These are phyloP conservation scores for Hypena proboscidalis DNA, from an alignment of 2,888 invertebrate genomes.

Conservation along the genomic window DNA sequence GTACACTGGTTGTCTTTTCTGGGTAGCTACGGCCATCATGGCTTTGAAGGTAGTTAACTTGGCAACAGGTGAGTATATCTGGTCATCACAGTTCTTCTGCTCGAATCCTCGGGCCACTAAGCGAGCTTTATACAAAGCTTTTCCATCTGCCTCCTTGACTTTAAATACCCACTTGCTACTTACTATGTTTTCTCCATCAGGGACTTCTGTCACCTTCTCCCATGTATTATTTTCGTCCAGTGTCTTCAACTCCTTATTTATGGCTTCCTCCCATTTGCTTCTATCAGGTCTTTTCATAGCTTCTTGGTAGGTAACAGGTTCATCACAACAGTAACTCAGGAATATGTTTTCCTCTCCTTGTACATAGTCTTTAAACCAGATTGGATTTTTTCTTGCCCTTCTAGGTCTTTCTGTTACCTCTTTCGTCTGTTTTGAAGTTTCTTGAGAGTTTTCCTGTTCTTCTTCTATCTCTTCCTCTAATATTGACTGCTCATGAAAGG, in stretches of 20 bases:
- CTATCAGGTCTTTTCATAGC: constrained; percentile 12
- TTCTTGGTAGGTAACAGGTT: constrained; percentile 3
- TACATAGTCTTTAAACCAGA: background rate
- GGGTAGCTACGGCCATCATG: constrained; percentile 9
- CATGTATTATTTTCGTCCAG: constrained; percentile 23
- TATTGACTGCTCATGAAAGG: too few species aligned
- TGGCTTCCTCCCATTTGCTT: constrained; percentile 16
- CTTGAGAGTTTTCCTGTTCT: too few species aligned
- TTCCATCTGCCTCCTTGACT: constrained; percentile 8
- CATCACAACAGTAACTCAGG: background rate
- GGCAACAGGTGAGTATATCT: constrained; percentile 20
- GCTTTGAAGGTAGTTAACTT: constrained; percentile 13
- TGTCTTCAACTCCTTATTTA: constrained; percentile 12
- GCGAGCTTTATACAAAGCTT: constrained; percentile 14
- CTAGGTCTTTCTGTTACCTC: too few species aligned
- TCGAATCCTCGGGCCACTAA: constrained; percentile 26
- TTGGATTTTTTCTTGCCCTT: too few species aligned
- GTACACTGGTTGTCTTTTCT: constrained; percentile 2
- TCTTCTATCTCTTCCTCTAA: too few species aligned
- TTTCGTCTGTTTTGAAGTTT: too few species aligned
- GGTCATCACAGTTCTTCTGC: constrained; percentile 4
- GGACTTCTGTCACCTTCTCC: background rate
- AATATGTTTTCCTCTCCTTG: background rate
- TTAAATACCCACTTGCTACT: constrained; percentile 21
- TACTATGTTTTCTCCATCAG: background rate